Base-by-base conservation (phyloP, 2,888 invertebrate species). In the Acleris sparsana region DNA sequence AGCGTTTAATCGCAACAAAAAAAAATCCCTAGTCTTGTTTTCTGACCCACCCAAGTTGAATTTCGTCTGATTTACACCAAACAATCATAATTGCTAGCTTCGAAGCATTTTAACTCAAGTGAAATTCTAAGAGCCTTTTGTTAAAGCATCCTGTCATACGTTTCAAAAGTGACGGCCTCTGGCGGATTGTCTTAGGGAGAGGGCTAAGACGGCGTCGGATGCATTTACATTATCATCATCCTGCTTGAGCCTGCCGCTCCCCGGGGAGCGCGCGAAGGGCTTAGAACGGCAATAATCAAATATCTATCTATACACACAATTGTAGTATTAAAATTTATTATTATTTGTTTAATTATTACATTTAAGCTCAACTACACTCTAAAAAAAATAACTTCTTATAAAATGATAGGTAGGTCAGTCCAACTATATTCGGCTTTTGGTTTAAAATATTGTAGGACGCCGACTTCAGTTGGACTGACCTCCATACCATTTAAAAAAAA, bases 211-310 rank as follows among this genome's bases (percentile, higher is more conserved):
- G 70, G 71, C 71, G 73, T 78, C 80, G 74, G 75, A 80, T 80
- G 80, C 80, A 81, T 82, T 80, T 79, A 80, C 80, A 84, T 84
- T 85, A 84, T 75, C 78, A 75, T 80, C 79, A 74, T 80, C 76
- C 80, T 80, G 75, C 79, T 80, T 75, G 76, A 75, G 75, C 72
- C 78, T 77, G 80, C 83, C 75, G 75, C 60, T 74, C 80, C 75
- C 81, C 49, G 68, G 80, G 74, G 83, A 77, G 66, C 67, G 70
- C 70, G 70, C 70, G 75, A 75, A 75, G 75, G 79, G 71, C 73
- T 73, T 75, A 71, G 71, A 53, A 39, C 48, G 49, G 43, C 55
- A 55, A 51, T 65, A 65, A 61, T 51, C 44, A 18, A 39, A 22
- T 18, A 43, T 16, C 20, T 55, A 43, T 16, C n/a, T n/a, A 20